Percentiles rank a stretch among this genome's conserved stretches.
phyloP scores from a whole-genome alignment of 2,113 vertebrate genomes.

The Peucedramus taeniatus region DNA sequence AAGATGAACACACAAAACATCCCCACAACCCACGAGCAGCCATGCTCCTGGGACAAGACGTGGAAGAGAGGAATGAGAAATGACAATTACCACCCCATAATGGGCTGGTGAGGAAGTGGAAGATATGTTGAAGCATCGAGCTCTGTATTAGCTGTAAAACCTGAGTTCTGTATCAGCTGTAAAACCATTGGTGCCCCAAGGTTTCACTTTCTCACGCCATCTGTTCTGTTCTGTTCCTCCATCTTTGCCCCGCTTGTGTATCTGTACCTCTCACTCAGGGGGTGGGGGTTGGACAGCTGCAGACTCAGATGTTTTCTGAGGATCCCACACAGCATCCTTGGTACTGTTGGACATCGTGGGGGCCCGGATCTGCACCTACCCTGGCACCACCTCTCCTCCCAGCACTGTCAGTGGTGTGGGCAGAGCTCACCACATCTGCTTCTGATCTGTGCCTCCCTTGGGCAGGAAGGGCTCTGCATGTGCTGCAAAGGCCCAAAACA shows the following conservation, averaged over 20 bases:
- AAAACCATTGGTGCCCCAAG: neutral
- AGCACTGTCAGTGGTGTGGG: neutral
- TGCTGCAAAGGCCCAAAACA: neutral
- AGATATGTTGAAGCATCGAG: neutral
- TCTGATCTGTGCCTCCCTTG: accelerated
- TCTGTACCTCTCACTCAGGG: accelerated
- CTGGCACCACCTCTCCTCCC: neutral
- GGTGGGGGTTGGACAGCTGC: neutral
- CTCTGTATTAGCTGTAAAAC: neutral
- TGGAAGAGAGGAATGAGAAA: neutral
- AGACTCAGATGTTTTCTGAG: neutral
- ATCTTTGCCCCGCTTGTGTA: neutral
- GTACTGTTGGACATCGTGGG: neutral
- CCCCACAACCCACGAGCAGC: accelerated
- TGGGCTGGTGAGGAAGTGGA: neutral
- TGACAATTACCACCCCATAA: neutral
- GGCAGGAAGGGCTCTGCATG: neutral
- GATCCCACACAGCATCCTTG: neutral
- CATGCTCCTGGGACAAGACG: accelerated
- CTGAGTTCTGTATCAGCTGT: neutral
- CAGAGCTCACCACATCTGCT: neutral
- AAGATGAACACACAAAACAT: neutral
- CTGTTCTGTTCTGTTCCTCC: neutral
- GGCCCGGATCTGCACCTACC: accelerated
- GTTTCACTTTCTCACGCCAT: neutral